Percentiles rank a stretch among this genome's conserved stretches.
phyloP scores from a whole-genome alignment of 1,140 invertebrate genomes.

The Chironomus tepperi region DNA sequence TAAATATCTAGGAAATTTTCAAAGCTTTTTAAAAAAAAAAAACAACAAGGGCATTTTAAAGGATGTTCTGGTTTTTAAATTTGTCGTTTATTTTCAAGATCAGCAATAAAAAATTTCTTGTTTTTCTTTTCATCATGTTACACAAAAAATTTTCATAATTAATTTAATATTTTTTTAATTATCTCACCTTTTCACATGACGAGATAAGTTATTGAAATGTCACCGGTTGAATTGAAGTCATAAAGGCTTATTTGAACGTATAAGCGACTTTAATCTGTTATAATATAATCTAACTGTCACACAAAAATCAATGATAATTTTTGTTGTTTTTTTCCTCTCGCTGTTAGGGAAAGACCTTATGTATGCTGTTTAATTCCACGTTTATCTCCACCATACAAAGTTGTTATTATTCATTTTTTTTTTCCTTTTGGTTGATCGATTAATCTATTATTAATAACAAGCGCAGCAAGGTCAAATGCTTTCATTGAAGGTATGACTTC shows the following conservation, averaged over 20 bases:
- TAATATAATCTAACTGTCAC: neutral
- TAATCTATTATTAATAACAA: constrained; percentile 9
- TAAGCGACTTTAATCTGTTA: neutral
- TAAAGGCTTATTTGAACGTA: neutral
- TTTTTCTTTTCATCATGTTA: too few relatives aligned
- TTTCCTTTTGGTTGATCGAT: too few relatives aligned
- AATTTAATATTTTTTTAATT: neutral
- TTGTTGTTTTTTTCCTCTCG: neutral
- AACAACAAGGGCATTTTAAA: too few relatives aligned
- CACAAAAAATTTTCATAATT: too few relatives aligned
- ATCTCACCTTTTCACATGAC: neutral
- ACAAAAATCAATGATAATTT: neutral
- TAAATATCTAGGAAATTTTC: too few relatives aligned
- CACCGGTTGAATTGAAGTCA: neutral
- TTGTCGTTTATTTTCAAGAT: too few relatives aligned
- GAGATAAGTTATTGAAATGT: neutral
- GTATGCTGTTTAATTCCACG: too few relatives aligned
- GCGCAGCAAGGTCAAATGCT: neutral
- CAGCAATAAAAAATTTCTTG: too few relatives aligned
- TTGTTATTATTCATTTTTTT: too few relatives aligned
- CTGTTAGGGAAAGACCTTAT: too few relatives aligned
- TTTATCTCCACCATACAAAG: neutral
- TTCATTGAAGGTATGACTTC: neutral
- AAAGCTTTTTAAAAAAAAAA: too few relatives aligned
- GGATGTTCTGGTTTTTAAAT: too few relatives aligned